Base-by-base conservation (phyloP, 2,797 vertebrate species). In the Leptodactylus fallax region DNA sequence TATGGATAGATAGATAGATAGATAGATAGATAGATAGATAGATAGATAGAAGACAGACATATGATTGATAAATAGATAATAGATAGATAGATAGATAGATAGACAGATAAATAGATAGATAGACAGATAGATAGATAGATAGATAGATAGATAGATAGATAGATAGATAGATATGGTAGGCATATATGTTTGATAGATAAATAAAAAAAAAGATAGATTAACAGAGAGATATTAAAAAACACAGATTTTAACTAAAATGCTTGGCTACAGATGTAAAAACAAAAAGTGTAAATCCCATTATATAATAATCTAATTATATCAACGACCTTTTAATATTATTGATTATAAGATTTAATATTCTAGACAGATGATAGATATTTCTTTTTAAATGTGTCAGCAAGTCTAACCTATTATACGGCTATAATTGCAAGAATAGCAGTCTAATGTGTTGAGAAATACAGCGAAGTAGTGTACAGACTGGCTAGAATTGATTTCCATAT, bases 121-220 rank as follows among this genome's bases (percentile, higher is more conserved):
- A 71, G 12, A 69, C 36, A 69, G 13, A 71, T 36, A 36, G 25
- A n/a, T 21, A 21, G 36, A 17, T 17, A 36, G 14, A 17, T 36
- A 71, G 4, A 71, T 67, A 21, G 58, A 21, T 23, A 67, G 23
- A 67, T 67, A 67, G 23, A 27, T 7, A 21, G 21, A 61, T 61
- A 51, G n/a, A 23, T 53, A 53, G 4, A 51, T 10, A 14, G 74
- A 77, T 77, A 77, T 36, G 36, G 36, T 36, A 36, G 36, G 36
- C 36, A 2, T 36, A 36, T 36, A 36, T 1, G 36, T 36, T 36
- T 36, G 47, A 77, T 56, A 83, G 13, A 71, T 56, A 83, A 11
- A 77, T 56, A 83, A 7, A 71, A 36, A 83, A 11, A 72, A n/a
- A 83, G 23, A 74, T 76, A 76, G 23, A 55, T 55, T 51, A 5